phyloP scores from a whole-genome alignment of 1,140 invertebrate species.

The Sitophilus oryzae region DNA sequence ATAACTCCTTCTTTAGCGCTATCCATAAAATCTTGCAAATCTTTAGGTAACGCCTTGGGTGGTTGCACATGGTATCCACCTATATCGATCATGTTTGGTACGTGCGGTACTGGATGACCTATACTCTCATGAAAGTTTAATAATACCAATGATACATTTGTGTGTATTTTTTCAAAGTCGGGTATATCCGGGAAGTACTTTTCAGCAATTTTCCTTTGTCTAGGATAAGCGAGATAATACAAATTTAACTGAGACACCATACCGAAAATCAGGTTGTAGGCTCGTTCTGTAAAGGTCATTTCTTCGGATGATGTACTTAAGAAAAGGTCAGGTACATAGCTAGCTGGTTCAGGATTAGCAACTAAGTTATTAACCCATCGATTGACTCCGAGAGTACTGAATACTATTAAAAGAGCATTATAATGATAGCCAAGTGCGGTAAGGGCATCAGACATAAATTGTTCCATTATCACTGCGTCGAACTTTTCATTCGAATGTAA shows the following conservation, averaged over 20 bases:
- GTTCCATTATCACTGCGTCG: constrained; percentile 45
- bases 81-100: constrained; percentile 51
- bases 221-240: constrained; percentile 35
- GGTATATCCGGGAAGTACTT: constrained; percentile 45
- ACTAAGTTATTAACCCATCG: constrained; percentile 29
- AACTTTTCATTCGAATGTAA: constrained; percentile 24
- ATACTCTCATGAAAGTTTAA: constrained; percentile 52
- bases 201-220: constrained; percentile 39
- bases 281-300: constrained; percentile 45
- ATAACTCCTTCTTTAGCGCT: constrained; percentile 48
- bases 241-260: constrained; percentile 12
- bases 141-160: constrained; percentile 48
- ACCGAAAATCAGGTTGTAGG: constrained; percentile 37
- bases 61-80: constrained; percentile 49
- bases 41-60: constrained; percentile 42
- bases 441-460: constrained; percentile 45
- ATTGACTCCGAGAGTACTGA: constrained; percentile 36
- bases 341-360: constrained; percentile 40
- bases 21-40: constrained; percentile 47
- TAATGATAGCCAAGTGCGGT: constrained; percentile 41
- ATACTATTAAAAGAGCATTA: constrained; percentile 41
- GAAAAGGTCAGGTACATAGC: constrained; percentile 41
- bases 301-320: constrained; percentile 28
- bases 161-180: constrained; percentile 46
- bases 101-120: constrained; percentile 48